Evolutionary conservation across 2,888 invertebrate species (phyloP), one percentile per base, ranked within the genome.

Genomic region (Smittia sp.): DNA sequence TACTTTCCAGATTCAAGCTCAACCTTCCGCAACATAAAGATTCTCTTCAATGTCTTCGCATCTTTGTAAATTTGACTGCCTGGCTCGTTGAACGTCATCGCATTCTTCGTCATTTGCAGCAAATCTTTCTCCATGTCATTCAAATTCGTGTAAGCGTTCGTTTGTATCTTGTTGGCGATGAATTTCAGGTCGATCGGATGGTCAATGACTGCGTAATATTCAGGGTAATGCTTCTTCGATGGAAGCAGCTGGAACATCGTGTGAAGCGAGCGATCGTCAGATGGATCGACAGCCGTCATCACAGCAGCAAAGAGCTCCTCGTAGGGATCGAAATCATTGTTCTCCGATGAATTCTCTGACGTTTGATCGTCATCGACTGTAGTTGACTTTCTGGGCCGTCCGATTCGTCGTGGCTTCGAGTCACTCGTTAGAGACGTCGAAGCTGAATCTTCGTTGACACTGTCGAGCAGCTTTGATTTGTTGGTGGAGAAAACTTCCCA

Each of bases 51-150:
- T 24, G 89, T 85, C 79, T 94, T 94, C 0, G 98, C 96, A 82
- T 97, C 96, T 82, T 95, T 96, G 80, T 96, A 98, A 77, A 98
- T 97, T 80, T 92, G 91, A 13, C 97, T 97, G 1, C 96, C 96
- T 0, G 98, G 96, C 79, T 98, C 98, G 81, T 98, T 98, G 80
- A 96, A 99, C 18, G 89, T 85, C 80, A 96, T 97, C 0, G 98
- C 98, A 82, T 99, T 99, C 76, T 92, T 90, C 66, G 93, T 93
- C 92, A 99, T 94, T 72, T 93, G 84, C 76, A 91, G 81, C 46
- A 99, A 83, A 84, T 99, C 98, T 75, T 89, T 89, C 81, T 97
- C 97, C 85, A 99, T 85, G 74, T 96, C 95, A 63, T 84, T 84
- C 39, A 98, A 81, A 76, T 84, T 87, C 0, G 85, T 83, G 80